Conservation (phyloP, 2,888 invertebrate species). For the Acrobasis consociella region DNA sequence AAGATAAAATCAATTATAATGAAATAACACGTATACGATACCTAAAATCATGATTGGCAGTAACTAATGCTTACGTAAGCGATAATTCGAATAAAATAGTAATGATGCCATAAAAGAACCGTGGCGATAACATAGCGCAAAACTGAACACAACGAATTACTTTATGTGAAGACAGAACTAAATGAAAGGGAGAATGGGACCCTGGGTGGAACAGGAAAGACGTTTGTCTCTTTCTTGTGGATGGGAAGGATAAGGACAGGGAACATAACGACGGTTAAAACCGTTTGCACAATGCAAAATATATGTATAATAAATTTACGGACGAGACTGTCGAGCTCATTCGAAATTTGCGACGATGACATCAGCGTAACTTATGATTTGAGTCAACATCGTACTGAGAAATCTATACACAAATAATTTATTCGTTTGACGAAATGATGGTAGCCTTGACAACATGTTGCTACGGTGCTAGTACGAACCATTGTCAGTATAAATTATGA, state of each 20-base stretch:
- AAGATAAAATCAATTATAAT: slow-evolving; percentile 16
- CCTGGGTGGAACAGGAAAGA: slow-evolving; percentile 62
- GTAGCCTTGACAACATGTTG: slow-evolving; percentile 46
- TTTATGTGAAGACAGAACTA: slow-evolving; percentile 30
- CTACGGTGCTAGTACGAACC: slow-evolving; percentile 38
- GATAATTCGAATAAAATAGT: slow-evolving; percentile 33
- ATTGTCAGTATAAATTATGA: slow-evolving; percentile 4
- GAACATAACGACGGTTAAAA: slow-evolving; percentile 70
- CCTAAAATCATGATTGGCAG: slow-evolving; percentile 32
- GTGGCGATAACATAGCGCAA: slow-evolving; percentile 31
- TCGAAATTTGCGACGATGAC: slow-evolving; percentile 66
- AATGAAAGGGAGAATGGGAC: slow-evolving; percentile 60
- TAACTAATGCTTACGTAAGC: slow-evolving; percentile 27
- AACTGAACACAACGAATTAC: slow-evolving; percentile 31
- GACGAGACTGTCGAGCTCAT: slow-evolving; percentile 64
- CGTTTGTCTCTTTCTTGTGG: slow-evolving; percentile 51
- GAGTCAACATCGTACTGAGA: slow-evolving; percentile 60
- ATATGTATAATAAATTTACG: slow-evolving; percentile 73
- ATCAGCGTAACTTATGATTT: slow-evolving; percentile 77
- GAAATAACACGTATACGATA: slow-evolving; percentile 17
- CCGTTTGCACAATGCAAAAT: slow-evolving; percentile 72
- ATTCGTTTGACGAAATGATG: slow-evolving; percentile 51
- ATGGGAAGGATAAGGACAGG: slow-evolving; percentile 57
- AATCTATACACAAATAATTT: slow-evolving; percentile 51
- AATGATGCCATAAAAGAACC: slow-evolving; percentile 33